Conservation (phyloP, 2,113 vertebrate species). For the Casuarius casuarius region DNA sequence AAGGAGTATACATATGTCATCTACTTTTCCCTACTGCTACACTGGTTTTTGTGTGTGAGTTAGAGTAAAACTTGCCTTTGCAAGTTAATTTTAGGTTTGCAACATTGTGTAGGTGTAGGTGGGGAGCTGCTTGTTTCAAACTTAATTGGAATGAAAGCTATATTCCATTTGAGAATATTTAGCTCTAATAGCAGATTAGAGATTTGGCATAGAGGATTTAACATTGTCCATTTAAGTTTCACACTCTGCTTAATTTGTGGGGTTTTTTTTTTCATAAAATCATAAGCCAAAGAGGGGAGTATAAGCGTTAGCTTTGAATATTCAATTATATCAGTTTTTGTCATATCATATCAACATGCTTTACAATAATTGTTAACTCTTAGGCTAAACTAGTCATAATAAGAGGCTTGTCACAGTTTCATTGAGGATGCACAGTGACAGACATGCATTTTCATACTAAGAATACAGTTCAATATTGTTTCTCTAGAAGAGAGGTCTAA, state of each 20-base stretch:
- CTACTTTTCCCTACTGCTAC: not conserved
- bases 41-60: not conserved
- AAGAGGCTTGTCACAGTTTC: not conserved
- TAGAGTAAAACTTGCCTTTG: not conserved
- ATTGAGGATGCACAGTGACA: not conserved
- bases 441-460: not conserved
- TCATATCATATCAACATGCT: not conserved
- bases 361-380: not conserved
- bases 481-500: not conserved
- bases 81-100: not conserved
- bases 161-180: not conserved
- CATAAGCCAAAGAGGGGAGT: not conserved
- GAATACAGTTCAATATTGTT: not conserved
- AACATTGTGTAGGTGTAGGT: not conserved
- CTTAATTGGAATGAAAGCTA: not conserved
- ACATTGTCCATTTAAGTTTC: not conserved
- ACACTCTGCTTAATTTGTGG: not conserved
- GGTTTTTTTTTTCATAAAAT: not conserved
- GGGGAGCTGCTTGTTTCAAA: not conserved
- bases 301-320: not conserved
- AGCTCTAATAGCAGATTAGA: not conserved
- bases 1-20: not conserved
- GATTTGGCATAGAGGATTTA: not conserved
- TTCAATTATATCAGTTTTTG: not conserved
- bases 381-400: not conserved